Evolutionary conservation across 2,888 invertebrate genomes (phyloP), one percentile per base, ranked within the genome.

Genomic region (Drosophila siamana): DNA sequence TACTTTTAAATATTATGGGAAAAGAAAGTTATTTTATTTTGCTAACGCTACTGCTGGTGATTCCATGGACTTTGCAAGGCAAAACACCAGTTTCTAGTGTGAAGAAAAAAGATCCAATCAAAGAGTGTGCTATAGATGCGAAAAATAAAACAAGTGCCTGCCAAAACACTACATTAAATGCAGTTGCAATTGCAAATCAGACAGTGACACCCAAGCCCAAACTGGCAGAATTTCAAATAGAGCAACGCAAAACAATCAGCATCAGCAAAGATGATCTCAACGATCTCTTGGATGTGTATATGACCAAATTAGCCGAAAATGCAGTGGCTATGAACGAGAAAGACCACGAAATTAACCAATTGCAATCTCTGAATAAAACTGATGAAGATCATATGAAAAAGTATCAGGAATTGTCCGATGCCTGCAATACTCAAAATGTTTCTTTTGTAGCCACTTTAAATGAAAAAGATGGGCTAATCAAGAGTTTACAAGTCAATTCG

Each of bases 191-290:
- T 11, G 50, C 2, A 1, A 77, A 62, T 62, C 68, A 55, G 4
- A 84, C 82, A 9, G 36, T 59, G 0, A 59, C 70, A 2, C 52
- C 51, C 0, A 67, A 65, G 4, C 75, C 79, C 3, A 82, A 77
- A 16, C 9, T 84, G 8, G 81, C 82, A 0, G 86, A 83, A 11
- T 72, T 82, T 28, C 86, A 86, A 59, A 82, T 82, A 22, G 84
- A 82, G 26, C 84, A 78, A 0, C 86, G 78, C 6, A 82, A 86
- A 22, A 82, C 84, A 2, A 84, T 82, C 8, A 68, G 82, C 36
- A 82, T 82, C 3, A 82, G 74, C 28, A 82, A 86, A 15, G 81
- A 72, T 15, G 82, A 82, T 56, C 60, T 82, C 26, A 84, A 82
- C 9, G 82, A 82, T 57, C 63, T 82, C 0, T 15, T 82, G 30